Conservation (phyloP, 2,888 invertebrate genomes). For the Phengaris alcon region DNA sequence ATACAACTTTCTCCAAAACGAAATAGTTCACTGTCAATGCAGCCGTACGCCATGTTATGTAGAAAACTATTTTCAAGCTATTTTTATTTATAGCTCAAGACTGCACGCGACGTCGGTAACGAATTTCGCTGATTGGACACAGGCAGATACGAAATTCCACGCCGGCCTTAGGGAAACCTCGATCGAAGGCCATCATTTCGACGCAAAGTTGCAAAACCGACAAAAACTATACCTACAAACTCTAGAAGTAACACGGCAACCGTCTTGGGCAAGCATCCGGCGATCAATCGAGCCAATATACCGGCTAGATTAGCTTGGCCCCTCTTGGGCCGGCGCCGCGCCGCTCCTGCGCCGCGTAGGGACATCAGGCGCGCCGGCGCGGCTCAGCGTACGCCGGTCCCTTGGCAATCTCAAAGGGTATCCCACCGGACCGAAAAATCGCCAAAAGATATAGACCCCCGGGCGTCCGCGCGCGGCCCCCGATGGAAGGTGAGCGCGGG, state of each 20-base stretch:
- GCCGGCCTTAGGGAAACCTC: constrained; percentile 30
- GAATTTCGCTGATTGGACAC: constrained; percentile 27
- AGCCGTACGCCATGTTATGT: not conserved
- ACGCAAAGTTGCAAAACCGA: constrained; percentile 41
- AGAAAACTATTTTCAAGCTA: constrained; percentile 12
- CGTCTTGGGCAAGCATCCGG: constrained; percentile 76
- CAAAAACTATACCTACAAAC: constrained; percentile 44
- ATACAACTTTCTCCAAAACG: constrained; percentile 3
- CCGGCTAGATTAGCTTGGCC: constrained; percentile 52
- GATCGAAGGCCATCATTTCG: constrained; percentile 35
- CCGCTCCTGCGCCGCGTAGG: constrained; percentile 37
- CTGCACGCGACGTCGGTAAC: constrained; percentile 16
- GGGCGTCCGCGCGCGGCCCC: constrained; percentile 28
- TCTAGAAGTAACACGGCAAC: constrained; percentile 46
- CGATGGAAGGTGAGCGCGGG: constrained; percentile 36
- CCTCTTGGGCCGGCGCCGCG: constrained; percentile 40
- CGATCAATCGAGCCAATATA: constrained; percentile 73
- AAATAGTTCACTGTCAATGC: constrained; percentile 8
- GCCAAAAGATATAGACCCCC: constrained; percentile 37
- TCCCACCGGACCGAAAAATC: constrained; percentile 31
- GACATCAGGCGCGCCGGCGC: constrained; percentile 40
- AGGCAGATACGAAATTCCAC: constrained; percentile 27
- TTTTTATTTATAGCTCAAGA: constrained; percentile 14
- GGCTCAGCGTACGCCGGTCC: constrained; percentile 34
- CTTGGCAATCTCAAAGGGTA: not conserved